phyloP scores from a whole-genome alignment of 2,797 vertebrate genomes.

The Malurus leucopterus region DNA sequence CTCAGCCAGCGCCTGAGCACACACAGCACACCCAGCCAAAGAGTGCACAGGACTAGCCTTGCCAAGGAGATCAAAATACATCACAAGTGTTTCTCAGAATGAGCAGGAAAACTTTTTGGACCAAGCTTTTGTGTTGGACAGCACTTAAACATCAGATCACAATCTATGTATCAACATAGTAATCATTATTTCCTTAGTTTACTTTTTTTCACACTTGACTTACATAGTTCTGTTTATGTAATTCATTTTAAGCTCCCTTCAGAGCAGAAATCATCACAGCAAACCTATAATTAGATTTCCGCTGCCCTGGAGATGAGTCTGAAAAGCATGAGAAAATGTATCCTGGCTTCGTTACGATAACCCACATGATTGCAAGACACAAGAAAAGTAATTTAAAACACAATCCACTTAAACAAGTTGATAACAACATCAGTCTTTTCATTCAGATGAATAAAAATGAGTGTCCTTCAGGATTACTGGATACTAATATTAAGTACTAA shows the following conservation, averaged over 20 bases:
- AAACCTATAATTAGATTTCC: conserved; percentile 54
- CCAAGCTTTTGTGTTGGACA: not conserved
- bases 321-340: conserved; percentile 43
- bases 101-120: not conserved
- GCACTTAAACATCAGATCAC: not conserved
- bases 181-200: not conserved
- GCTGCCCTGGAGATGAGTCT: not conserved
- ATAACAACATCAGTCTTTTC: not conserved
- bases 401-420: not conserved
- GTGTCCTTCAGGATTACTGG: not conserved
- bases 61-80: not conserved
- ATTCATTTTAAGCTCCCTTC: conserved; percentile 1
- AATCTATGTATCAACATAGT: not conserved
- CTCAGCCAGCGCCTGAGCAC: not conserved
- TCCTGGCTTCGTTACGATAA: not conserved
- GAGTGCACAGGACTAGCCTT: fast-evolving
- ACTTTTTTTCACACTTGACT: not conserved
- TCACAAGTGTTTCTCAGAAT: not conserved
- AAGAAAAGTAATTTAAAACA: not conserved
- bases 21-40: not conserved
- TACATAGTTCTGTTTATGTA: not conserved
- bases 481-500: not conserved
- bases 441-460: not conserved
- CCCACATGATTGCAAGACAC: not conserved
- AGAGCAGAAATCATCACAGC: conserved; percentile 5